phyloP scores from a whole-genome alignment of 1,140 invertebrate genomes.

The Drosophila quadrilineata region DNA sequence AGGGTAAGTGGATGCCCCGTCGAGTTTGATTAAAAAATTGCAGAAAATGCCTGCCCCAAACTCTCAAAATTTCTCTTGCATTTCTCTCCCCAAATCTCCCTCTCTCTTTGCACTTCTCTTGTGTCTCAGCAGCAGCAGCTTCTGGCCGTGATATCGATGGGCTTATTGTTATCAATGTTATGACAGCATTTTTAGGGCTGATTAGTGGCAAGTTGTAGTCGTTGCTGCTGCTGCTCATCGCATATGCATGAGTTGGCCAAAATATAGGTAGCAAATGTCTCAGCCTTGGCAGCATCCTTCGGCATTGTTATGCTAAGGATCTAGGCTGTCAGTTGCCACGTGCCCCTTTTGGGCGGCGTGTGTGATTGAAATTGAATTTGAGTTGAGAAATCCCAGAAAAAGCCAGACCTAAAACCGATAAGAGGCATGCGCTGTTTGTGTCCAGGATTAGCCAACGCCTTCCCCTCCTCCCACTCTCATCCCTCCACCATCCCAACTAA shows the following conservation, averaged over 20 bases:
- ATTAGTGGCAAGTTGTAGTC: constrained; percentile 46
- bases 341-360: constrained; percentile 38
- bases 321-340: constrained; percentile 69
- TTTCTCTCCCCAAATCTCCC: too few relatives aligned
- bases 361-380: constrained; percentile 73
- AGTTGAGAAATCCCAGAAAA: constrained; percentile 12
- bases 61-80: not conserved
- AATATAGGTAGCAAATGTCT: constrained; percentile 42
- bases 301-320: constrained; percentile 71
- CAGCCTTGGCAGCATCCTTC: not conserved
- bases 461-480: not conserved
- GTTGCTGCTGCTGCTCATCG: constrained; percentile 42
- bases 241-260: constrained; percentile 71
- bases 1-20: constrained; percentile 4
- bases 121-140: not conserved
- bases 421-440: constrained; percentile 28
- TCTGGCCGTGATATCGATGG: constrained; percentile 22
- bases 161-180: constrained; percentile 63
- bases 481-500: too few relatives aligned
- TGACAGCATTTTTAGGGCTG: constrained; percentile 58
- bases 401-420: constrained; percentile 19
- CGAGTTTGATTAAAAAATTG: constrained; percentile 45
- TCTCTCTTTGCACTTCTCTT: too few relatives aligned
- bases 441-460: constrained; percentile 51
- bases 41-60: constrained; percentile 36